phyloP scores from a whole-genome alignment of 2,888 invertebrate species.

The Drosophila phalerata region DNA sequence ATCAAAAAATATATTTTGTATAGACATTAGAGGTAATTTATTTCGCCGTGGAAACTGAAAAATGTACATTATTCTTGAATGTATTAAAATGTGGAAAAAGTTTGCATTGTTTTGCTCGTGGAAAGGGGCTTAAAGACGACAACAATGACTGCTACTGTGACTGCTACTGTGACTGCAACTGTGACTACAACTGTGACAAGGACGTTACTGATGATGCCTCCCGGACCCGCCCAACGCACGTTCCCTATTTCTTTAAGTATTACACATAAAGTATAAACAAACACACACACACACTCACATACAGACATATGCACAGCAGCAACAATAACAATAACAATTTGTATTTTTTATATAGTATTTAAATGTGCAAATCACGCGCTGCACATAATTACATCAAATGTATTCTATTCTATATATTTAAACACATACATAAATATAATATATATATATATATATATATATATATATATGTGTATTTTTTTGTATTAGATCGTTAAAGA shows the following conservation, averaged over 20 bases:
- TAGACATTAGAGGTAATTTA: no score
- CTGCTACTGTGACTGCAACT: conserved; percentile 9
- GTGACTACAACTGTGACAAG: conserved; percentile 7
- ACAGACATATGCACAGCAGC: conserved; percentile 45
- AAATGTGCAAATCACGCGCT: conserved; percentile 46
- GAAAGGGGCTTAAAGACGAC: not conserved
- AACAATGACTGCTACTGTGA: conserved; percentile 6
- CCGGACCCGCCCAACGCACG: conserved; percentile 47
- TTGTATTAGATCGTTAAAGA: conserved; percentile 45
- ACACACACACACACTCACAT: conserved; percentile 30
- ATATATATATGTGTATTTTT: conserved; percentile 45
- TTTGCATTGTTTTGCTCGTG: not conserved
- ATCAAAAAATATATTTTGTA: no score
- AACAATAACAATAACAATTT: conserved; percentile 58
- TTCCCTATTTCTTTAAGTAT: conserved; percentile 60
- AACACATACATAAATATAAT: conserved; percentile 20
- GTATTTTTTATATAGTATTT: conserved; percentile 81
- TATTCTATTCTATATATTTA: conserved; percentile 49
- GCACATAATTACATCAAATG: conserved; percentile 60
- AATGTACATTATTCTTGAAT: no score
- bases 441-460: no score
- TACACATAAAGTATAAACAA: conserved; percentile 37
- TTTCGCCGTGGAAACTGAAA: no score
- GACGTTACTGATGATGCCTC: conserved; percentile 20
- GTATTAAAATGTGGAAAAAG: no score